A percentile compares a stretch with the other conserved stretches of the same genome.
Conservation (phyloP, 2,888 invertebrate genomes). For the Melieria crassipennis region DNA sequence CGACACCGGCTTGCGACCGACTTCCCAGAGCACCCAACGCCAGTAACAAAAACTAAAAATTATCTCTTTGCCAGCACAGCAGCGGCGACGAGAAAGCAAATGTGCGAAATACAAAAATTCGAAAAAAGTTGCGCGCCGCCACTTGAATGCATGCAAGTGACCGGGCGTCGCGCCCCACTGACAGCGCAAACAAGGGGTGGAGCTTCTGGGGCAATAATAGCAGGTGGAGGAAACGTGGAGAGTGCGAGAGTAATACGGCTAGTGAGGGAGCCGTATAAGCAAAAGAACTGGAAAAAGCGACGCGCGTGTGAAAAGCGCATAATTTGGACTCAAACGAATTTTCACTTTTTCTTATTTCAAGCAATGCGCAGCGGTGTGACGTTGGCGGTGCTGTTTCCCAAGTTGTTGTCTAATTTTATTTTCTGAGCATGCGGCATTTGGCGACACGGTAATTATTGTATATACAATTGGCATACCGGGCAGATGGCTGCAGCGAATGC, state of each 20-base stretch:
- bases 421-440: background rate
- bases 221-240: no score
- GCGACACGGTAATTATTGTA: no score
- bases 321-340: constrained; percentile 59
- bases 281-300: background rate
- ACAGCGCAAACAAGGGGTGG: background rate
- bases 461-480: no score
- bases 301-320: constrained; percentile 60
- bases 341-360: constrained; percentile 52
- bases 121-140: background rate
- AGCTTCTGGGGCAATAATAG: no score
- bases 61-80: background rate
- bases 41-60: no score
- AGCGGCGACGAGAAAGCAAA: background rate
- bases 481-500: constrained; percentile 33
- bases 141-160: background rate
- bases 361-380: constrained; percentile 7
- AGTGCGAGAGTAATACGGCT: no score
- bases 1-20: background rate
- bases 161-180: background rate
- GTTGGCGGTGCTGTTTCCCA: no score
- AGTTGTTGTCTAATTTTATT: no score
- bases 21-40: no score
- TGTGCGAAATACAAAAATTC: background rate
- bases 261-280: no score